Percentiles rank a stretch among this genome's conserved stretches.
phyloP scores from a whole-genome alignment of 2,888 invertebrate genomes.

The Leptogaster cylindrica region DNA sequence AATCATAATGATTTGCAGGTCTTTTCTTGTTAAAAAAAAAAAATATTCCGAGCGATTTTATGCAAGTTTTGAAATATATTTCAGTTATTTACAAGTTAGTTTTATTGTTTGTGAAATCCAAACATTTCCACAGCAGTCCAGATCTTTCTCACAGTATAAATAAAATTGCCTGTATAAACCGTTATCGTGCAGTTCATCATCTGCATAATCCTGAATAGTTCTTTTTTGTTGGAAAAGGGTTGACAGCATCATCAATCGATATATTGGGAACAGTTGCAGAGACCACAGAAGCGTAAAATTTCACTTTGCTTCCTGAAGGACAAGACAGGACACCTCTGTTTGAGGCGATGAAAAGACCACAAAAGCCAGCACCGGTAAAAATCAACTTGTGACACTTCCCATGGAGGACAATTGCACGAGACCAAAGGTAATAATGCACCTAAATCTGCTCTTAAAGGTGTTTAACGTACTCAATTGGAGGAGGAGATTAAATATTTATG shows the following conservation, averaged over 20 bases:
- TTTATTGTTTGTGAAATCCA: no score
- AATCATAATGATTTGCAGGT: no score
- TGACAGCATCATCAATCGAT: slow-evolving; percentile 11
- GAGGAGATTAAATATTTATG: slow-evolving; percentile 26
- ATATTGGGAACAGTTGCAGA: not conserved
- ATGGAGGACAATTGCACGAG: slow-evolving; percentile 2
- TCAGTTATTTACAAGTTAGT: no score
- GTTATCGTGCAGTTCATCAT: slow-evolving; percentile 20
- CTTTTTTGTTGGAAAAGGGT: slow-evolving; percentile 3
- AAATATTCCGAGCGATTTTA: no score
- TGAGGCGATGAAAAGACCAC: not conserved
- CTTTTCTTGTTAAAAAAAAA: no score
- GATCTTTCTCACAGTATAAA: no score
- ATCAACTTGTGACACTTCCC: slow-evolving; percentile 14
- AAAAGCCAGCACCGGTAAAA: not conserved
- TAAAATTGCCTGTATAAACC: slow-evolving; percentile 17
- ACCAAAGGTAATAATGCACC: slow-evolving; percentile 2
- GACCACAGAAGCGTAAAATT: slow-evolving; percentile 11
- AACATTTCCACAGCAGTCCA: no score
- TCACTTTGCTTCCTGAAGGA: not conserved
- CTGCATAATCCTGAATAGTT: slow-evolving; percentile 16
- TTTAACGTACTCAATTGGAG: not conserved
- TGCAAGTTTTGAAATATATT: no score
- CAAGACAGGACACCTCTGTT: not conserved
- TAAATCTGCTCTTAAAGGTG: not conserved